Evolutionary conservation across 2,797 vertebrate species (phyloP), one percentile per base, ranked within the genome.

Genomic region (Argentina silus): DNA sequence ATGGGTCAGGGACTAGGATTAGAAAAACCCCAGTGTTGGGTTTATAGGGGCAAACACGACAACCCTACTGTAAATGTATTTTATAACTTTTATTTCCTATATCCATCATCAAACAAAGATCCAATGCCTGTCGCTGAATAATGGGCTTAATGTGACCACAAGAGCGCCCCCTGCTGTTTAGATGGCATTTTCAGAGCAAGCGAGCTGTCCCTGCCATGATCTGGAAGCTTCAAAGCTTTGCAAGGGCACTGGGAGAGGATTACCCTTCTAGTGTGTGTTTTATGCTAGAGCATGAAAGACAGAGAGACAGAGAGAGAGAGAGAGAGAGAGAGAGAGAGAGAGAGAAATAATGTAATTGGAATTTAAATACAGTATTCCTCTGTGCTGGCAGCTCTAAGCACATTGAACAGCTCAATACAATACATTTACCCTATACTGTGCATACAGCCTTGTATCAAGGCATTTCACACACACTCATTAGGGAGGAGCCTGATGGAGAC

Each of bases 401-500:
- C 70, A 47, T 27, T 8, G 51, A 42, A 43, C n/a, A 3, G 56
- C 76, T 82, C 78, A 78, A 69, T 21, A 55, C 63, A 78, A 78
- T 59, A 7, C 67, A 55, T 77, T 63, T 77, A 75, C 73, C 62
- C 71, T 43, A 10, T 21, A 36, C 27, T 36, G 27, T 36, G 53
- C 73, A 72, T 67, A 48, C 74, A 44, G 64, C 53, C 68, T 74
- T 57, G 65, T 74, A 78, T 75, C n/a, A 3, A 42, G 10, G 0
- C 17, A 78, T 69, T 65, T 42, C 80, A 65, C 0, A 3, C 47
- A 73, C 63, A 62, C 70, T 85, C 79, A 79, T 87, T 86, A 87
- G 61, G 50, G 68, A 62, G 8, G 47, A 69, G 7, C 64, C 73
- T 75, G 76, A 83, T 78, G 67, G 76, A 85, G 76, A 84, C 74